These are phyloP conservation scores for Poecile atricapillus DNA, from an alignment of 2,113 vertebrate genomes.

Conservation along the genomic window DNA sequence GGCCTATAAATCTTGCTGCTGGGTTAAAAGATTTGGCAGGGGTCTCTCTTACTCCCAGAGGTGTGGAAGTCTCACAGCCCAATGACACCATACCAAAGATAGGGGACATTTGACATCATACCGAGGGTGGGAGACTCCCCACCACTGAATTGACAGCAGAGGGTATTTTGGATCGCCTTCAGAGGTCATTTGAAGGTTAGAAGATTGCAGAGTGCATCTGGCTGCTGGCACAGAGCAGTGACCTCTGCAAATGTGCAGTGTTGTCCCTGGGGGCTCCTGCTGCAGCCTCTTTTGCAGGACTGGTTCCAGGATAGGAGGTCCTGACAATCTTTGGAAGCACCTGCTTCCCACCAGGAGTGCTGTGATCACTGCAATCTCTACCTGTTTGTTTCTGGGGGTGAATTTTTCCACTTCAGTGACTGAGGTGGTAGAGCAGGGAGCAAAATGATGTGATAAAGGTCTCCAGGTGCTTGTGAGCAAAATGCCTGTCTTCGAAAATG, in stretches of 20 bases:
- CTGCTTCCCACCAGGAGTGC: background rate
- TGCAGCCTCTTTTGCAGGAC: background rate
- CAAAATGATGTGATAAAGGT: background rate
- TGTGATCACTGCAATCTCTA: background rate
- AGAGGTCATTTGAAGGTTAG: background rate
- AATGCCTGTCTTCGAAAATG: background rate
- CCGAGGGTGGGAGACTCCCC: background rate
- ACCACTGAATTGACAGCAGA: fast-evolving
- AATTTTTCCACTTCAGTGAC: background rate
- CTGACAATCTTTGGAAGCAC: background rate
- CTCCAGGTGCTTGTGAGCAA: fast-evolving
- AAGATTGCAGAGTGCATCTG: background rate
- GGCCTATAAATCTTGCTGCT: background rate
- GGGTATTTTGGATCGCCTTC: background rate
- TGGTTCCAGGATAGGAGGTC: background rate
- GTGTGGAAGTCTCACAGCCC: background rate
- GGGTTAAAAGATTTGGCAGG: background rate
- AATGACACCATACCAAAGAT: fast-evolving
- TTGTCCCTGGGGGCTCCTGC: background rate
- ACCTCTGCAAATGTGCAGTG: fast-evolving
- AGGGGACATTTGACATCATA: background rate
- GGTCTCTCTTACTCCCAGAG: background rate
- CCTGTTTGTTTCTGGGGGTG: background rate
- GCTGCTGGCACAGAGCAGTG: fast-evolving
- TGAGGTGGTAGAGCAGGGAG: fast-evolving